A percentile compares a stretch with the other conserved stretches of the same genome.
Evolutionary conservation across 2,888 invertebrate species (phyloP).

Genomic region (Drosophila heteroneura): DNA sequence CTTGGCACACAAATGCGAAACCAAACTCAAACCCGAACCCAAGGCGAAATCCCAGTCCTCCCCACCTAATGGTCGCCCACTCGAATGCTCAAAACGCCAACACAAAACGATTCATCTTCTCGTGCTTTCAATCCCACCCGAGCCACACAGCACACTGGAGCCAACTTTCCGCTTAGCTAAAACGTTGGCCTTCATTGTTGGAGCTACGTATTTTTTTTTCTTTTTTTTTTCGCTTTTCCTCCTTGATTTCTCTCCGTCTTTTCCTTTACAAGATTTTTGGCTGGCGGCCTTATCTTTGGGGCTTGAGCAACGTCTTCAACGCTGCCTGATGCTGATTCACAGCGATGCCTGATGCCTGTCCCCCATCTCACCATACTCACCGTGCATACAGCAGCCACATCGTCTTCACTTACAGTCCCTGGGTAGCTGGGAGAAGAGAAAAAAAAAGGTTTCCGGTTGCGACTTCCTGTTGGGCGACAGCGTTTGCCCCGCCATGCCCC

Average conservation of each 20-base stretch:
- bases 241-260: constrained; percentile 28
- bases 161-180: constrained; percentile 73
- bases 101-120: constrained; percentile 84
- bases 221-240: constrained; percentile 4
- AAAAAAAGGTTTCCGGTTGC: constrained; percentile 82
- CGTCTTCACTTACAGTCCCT: constrained; percentile 62
- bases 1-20: constrained; percentile 53
- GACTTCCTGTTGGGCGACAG: constrained; percentile 68
- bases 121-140: constrained; percentile 71
- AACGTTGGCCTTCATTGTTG: constrained; percentile 71
- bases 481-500: constrained; percentile 3
- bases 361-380: neutral
- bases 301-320: constrained; percentile 56
- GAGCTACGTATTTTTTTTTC: constrained; percentile 43
- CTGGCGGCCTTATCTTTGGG: constrained; percentile 59
- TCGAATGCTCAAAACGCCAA: constrained; percentile 79
- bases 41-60: constrained; percentile 2
- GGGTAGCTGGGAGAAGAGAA: constrained; percentile 46
- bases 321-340: constrained; percentile 65
- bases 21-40: constrained; percentile 26
- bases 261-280: constrained; percentile 60
- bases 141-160: constrained; percentile 38
- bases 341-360: constrained; percentile 50
- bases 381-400: constrained; percentile 12
- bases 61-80: constrained; percentile 55